Conservation (phyloP, 2,797 vertebrate species). For the Anableps anableps region DNA sequence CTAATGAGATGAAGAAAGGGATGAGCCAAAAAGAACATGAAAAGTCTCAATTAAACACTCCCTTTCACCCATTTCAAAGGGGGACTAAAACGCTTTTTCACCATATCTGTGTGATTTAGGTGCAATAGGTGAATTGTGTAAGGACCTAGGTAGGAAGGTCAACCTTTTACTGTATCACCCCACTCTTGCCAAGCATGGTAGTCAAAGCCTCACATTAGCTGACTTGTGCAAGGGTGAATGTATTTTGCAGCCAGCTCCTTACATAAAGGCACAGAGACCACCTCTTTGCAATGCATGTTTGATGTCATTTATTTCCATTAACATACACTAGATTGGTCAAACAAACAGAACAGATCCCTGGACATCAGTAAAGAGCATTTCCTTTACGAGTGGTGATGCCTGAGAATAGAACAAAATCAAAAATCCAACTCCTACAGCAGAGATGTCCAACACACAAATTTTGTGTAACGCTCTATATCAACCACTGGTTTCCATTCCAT, state of each 20-base stretch:
- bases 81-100: neutral
- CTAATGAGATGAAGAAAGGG: neutral
- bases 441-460: neutral
- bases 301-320: no score
- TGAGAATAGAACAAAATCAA: neutral
- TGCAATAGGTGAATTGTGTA: no score
- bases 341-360: neutral
- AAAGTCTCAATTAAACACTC: neutral
- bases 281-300: no score
- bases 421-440: neutral
- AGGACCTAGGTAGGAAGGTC: no score
- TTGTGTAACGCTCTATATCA: neutral
- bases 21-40: neutral
- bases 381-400: neutral
- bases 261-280: no score
- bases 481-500: neutral
- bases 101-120: neutral
- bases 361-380: neutral
- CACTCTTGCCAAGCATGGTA: no score
- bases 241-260: no score
- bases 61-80: neutral
- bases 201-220: no score
- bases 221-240: no score
- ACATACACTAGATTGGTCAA: neutral
- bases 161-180: no score